Conservation (phyloP, 2,113 vertebrate genomes). For the Hucho hucho region DNA sequence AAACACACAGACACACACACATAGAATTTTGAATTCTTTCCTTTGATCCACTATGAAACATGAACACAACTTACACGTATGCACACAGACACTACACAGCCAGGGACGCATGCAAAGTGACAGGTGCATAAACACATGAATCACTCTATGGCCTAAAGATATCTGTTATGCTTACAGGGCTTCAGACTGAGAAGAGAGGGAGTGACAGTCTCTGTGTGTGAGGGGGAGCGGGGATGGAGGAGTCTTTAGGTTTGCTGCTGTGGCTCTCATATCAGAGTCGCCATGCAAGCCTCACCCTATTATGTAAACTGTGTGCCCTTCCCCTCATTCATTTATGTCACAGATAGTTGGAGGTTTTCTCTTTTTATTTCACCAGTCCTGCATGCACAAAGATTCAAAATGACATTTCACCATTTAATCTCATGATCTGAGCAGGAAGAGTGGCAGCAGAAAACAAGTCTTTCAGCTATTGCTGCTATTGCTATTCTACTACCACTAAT, state of each 20-base stretch:
- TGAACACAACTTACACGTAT: not conserved
- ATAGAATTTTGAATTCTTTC: not conserved
- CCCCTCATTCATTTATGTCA: constrained; percentile 7
- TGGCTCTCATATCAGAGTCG: constrained; percentile 40
- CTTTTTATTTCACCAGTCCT: not conserved
- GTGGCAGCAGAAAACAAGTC: too few species aligned
- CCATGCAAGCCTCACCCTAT: constrained; percentile 5
- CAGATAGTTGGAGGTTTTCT: not conserved
- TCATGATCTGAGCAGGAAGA: not conserved
- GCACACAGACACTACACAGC: constrained; percentile 13
- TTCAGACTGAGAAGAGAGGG: constrained; percentile 50
- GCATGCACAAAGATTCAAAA: not conserved
- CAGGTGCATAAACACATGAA: constrained; percentile 68
- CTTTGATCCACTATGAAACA: not conserved
- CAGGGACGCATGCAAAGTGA: constrained; percentile 54
- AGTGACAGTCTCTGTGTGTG: constrained; percentile 50
- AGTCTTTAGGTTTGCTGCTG: constrained; percentile 7
- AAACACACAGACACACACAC: not conserved
- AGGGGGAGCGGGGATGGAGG: not conserved
- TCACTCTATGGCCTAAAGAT: constrained; percentile 55
- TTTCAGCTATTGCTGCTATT: too few species aligned
- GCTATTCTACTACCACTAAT: too few species aligned
- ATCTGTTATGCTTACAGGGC: constrained; percentile 59
- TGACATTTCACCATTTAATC: not conserved
- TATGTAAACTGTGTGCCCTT: constrained; percentile 39